Evolutionary conservation across 2,797 vertebrate species (phyloP), one percentile per base, ranked within the genome.

Genomic region (Limosa lapponica): DNA sequence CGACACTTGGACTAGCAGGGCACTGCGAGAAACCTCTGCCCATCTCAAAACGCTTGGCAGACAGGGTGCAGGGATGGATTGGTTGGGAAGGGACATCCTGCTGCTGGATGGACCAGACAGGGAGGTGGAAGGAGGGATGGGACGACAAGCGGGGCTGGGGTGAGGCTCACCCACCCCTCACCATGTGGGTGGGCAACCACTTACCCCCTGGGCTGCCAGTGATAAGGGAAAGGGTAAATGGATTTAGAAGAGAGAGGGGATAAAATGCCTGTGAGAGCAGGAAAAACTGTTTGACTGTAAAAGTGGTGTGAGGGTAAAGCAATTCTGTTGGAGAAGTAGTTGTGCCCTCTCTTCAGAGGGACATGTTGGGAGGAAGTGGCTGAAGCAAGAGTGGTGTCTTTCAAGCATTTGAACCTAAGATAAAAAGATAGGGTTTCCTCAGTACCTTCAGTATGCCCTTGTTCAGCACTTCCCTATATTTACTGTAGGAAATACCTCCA

Each of bases 401-500:
- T 95, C 41, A 71, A 88, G 66, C 64, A 22, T 95, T 94, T 96
- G 78, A 96, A 84, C 39, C 54, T n/a, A 79, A 82, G 80, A 94
- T 96, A 46, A 95, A 95, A 90, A 96, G 94, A 90, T 32, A 88
- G 22, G 24, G 52, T 94, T 93, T 95, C 86, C 90, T 95, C 85
- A 67, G 78, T 65, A 82, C 87, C 59, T 85, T 93, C 94, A 94
- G 20, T 61, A 71, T 82, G 88, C 86, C 83, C 94, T 96, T 95
- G 93, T 94, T 73, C 83, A 22, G 20, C 67, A 94, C 86, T 94
- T 92, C 86, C 90, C 32, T 28, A 0, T 97, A 92, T 97, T 97
- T 96, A 80, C 96, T 87, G 46, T 85, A 95, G 96, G 96, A 97
- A 97, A 95, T 97, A 30, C 93, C 46, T 93, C 71, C 52, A 82